phyloP scores from a whole-genome alignment of 2,797 vertebrate species.

The Mus minutoides region DNA sequence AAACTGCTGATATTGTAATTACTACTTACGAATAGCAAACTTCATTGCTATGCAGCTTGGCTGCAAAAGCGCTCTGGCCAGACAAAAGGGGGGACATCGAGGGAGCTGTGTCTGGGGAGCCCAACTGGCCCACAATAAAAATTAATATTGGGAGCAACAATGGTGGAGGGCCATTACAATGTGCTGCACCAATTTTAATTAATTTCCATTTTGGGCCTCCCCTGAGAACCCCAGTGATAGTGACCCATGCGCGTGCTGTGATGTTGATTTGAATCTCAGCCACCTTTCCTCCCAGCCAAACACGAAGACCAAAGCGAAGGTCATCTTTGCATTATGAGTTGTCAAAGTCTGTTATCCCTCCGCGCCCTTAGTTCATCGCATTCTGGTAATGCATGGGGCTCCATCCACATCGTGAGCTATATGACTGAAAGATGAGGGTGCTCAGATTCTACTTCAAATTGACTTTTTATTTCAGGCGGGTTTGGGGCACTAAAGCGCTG shows the following conservation, averaged over 20 bases:
- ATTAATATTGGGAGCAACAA: slow-evolving; percentile 95
- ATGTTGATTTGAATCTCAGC: slow-evolving; percentile 91
- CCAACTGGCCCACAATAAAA: slow-evolving; percentile 93
- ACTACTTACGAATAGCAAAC: slow-evolving; percentile 96
- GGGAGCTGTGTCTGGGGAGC: slow-evolving; percentile 91
- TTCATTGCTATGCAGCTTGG: slow-evolving; percentile 97
- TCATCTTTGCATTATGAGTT: slow-evolving; percentile 87
- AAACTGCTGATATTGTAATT: slow-evolving; percentile 99
- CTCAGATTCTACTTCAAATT: slow-evolving; percentile 84
- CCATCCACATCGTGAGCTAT: slow-evolving; percentile 85
- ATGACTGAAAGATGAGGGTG: slow-evolving; percentile 82
- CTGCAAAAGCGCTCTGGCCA: slow-evolving; percentile 91
- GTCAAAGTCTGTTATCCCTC: slow-evolving; percentile 88
- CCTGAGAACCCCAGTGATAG: slow-evolving; percentile 89
- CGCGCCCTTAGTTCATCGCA: slow-evolving; percentile 84
- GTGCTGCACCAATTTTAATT: slow-evolving; percentile 97
- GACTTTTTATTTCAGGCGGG: slow-evolving; percentile 85
- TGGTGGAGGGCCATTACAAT: slow-evolving; percentile 94
- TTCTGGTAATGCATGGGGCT: slow-evolving; percentile 80
- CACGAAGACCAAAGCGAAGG: slow-evolving; percentile 87
- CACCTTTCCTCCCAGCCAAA: slow-evolving; percentile 90
- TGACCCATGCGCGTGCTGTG: slow-evolving; percentile 89
- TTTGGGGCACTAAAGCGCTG: slow-evolving; percentile 85
- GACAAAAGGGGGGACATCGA: slow-evolving; percentile 95
- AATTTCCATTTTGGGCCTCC: slow-evolving; percentile 97